Conservation (phyloP, 2,888 invertebrate species). For the Protonemura montana region DNA sequence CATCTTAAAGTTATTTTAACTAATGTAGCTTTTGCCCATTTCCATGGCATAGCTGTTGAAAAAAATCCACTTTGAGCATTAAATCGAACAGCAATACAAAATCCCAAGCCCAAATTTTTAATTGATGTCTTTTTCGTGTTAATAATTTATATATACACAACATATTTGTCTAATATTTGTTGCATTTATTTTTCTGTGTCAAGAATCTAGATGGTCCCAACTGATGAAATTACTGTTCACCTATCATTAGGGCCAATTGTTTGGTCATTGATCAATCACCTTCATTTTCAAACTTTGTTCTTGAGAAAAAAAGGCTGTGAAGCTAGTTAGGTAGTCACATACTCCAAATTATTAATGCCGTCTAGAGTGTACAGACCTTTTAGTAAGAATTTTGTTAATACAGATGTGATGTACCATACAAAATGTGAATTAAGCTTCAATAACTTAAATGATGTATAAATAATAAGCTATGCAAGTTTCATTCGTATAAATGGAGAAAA, state of each 20-base stretch:
- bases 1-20: neutral
- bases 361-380: neutral
- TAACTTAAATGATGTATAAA: slow-evolving; percentile 23
- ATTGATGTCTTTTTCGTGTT: neutral
- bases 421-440: slow-evolving; percentile 38
- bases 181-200: neutral
- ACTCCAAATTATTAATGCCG: slow-evolving; percentile 12
- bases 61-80: neutral
- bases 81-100: neutral
- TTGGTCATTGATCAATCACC: neutral
- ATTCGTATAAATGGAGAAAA: slow-evolving; percentile 20
- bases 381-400: neutral
- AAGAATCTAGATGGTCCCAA: neutral
- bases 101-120: neutral
- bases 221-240: neutral
- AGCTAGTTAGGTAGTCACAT: neutral
- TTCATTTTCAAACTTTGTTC: neutral
- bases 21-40: neutral
- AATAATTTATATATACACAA: neutral
- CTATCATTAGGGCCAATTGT: neutral
- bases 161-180: neutral
- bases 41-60: neutral
- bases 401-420: slow-evolving; percentile 40
- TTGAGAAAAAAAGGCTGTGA: slow-evolving; percentile 9
- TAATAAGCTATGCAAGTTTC: slow-evolving; percentile 36